These are phyloP conservation scores for Polypedilum vanderplanki DNA, from an alignment of 1,140 invertebrate species.

Conservation along the genomic window DNA sequence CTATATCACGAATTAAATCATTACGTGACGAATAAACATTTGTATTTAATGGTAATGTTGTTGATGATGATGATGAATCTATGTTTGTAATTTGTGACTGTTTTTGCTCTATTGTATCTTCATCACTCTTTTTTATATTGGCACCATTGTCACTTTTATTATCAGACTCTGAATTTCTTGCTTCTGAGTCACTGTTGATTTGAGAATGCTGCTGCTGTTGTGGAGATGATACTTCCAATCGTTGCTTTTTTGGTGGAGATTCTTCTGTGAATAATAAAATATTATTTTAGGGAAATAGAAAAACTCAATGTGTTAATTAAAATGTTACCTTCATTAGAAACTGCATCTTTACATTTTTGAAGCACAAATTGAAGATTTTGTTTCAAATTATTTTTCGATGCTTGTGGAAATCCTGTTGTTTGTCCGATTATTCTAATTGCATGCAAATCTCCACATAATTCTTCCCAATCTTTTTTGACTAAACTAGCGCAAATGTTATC, in stretches of 20 bases:
- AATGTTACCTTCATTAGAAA: conserved; percentile 13
- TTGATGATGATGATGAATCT: neutral
- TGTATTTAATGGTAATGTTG: neutral
- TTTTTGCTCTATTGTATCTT: neutral
- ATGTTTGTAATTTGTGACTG: neutral
- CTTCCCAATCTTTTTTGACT: conserved; percentile 43
- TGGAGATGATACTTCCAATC: neutral
- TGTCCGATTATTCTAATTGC: conserved; percentile 42
- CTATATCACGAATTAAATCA: neutral
- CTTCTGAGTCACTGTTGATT: neutral
- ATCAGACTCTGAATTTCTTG: neutral
- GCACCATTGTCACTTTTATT: neutral
- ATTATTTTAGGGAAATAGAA: conserved; percentile 21
- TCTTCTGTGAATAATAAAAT: neutral
- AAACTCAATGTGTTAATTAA: neutral
- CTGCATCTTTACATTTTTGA: conserved; percentile 22
- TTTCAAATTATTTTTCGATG: conserved; percentile 5
- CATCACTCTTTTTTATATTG: neutral
- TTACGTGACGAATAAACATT: neutral
- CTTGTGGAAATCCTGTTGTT: conserved; percentile 30
- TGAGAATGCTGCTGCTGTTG: neutral
- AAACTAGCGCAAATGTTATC: conserved; percentile 43
- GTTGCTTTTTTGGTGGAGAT: conserved; percentile 27
- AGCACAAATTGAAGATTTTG: neutral
- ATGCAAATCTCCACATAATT: conserved; percentile 43